These are phyloP conservation scores for Eclectus roratus DNA, from an alignment of 2,113 vertebrate species.

Conservation along the genomic window DNA sequence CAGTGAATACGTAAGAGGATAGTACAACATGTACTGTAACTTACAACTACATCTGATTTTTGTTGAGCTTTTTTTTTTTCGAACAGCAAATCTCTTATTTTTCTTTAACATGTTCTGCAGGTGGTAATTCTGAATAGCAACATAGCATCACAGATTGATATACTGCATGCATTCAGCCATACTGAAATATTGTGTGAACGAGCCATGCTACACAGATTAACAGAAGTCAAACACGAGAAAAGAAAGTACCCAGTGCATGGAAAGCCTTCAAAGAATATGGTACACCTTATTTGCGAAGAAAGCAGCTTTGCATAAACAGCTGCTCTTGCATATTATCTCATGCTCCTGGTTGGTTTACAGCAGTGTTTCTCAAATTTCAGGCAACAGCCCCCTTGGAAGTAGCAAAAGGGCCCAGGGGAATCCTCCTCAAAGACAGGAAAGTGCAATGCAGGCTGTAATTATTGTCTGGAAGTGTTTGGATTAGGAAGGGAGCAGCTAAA, in stretches of 20 bases:
- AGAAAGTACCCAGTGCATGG: constrained; percentile 46
- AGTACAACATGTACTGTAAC: background rate
- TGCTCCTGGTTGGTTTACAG: constrained; percentile 26
- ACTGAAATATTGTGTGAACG: background rate
- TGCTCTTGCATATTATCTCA: background rate
- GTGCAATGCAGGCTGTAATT: background rate
- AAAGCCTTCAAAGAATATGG: constrained; percentile 34
- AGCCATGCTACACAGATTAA: background rate
- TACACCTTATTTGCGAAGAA: constrained; percentile 47
- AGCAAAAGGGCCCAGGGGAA: background rate
- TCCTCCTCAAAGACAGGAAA: background rate
- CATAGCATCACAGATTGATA: constrained; percentile 12
- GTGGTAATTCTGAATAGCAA: constrained; percentile 25
- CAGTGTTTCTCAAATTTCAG: constrained; percentile 21
- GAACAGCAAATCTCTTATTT: constrained; percentile 1
- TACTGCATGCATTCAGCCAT: constrained; percentile 54
- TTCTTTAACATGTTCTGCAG: constrained; percentile 1
- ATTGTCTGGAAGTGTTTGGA: background rate
- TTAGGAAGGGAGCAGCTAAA: background rate
- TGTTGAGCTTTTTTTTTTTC: background rate
- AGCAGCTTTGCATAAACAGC: constrained; percentile 31
- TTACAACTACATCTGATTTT: background rate
- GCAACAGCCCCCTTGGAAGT: background rate
- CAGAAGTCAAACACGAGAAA: background rate
- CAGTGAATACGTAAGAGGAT: background rate